Evolutionary conservation across 1,140 invertebrate genomes (phyloP).

Genomic region (Phenacoccus solenopsis): DNA sequence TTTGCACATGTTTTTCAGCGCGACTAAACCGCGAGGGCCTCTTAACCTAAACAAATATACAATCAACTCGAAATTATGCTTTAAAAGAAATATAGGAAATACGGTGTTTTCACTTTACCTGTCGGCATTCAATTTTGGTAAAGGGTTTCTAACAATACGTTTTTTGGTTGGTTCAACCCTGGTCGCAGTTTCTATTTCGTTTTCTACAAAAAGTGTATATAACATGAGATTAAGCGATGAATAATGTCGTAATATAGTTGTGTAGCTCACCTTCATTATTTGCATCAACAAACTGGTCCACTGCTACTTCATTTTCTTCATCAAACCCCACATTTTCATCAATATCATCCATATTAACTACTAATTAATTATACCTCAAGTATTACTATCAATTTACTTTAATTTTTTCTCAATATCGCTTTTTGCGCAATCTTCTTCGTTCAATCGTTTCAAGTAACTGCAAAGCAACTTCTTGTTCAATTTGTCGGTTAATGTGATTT

Average conservation of each 20-base stretch:
- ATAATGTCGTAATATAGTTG: no score
- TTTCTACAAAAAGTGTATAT: no score
- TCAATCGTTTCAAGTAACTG: conserved; percentile 25
- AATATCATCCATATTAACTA: no score
- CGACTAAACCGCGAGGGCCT: conserved; percentile 61
- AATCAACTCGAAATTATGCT: neutral
- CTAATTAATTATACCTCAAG: no score
- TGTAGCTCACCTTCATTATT: no score
- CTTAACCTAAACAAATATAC: conserved; percentile 38
- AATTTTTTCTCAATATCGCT: no score
- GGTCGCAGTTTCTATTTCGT: neutral
- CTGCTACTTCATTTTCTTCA: neutral
- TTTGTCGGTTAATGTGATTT: conserved; percentile 25
- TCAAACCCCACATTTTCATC: no score
- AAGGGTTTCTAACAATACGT: conserved; percentile 22
- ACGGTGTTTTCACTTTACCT: conserved; percentile 16
- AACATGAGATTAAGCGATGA: no score
- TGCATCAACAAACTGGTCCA: no score
- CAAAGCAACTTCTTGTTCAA: conserved; percentile 27
- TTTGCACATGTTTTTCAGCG: conserved; percentile 63
- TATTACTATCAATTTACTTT: no score
- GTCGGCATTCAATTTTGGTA: conserved; percentile 23
- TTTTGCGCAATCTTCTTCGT: conserved; percentile 21
- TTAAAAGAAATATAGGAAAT: neutral
- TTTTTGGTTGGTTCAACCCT: conserved; percentile 21